phyloP scores from a whole-genome alignment of 2,888 invertebrate species.

The Meta bourneti region DNA sequence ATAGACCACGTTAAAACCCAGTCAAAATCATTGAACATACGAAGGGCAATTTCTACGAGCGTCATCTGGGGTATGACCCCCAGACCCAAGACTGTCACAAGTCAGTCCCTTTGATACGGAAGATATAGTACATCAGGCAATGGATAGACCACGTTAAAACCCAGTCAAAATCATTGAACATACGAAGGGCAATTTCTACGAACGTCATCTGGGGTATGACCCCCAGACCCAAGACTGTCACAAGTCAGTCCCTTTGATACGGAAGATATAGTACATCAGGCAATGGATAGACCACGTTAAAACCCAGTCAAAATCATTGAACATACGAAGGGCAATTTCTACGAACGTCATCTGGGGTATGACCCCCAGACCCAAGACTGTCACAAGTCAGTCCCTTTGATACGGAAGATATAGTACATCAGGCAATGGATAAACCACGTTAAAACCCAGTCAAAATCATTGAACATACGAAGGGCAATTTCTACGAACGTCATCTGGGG shows the following conservation, averaged over 20 bases:
- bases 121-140: neutral
- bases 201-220: neutral
- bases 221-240: constrained; percentile 1
- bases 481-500: neutral
- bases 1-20: neutral
- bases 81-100: constrained; percentile 5
- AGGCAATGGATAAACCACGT: neutral
- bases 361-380: constrained; percentile 1
- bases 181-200: too few relatives aligned
- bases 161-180: neutral
- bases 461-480: too few relatives aligned
- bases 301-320: neutral
- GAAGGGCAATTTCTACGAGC: too few relatives aligned
- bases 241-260: too few relatives aligned
- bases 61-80: neutral
- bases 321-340: too few relatives aligned
- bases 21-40: neutral
- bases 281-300: neutral
- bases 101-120: too few relatives aligned
- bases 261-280: neutral
- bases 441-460: neutral
- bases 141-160: neutral
- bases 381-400: too few relatives aligned
- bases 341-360: neutral
- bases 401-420: neutral